Base-by-base conservation (phyloP, 2,797 vertebrate genomes). In the Anas capensis region DNA sequence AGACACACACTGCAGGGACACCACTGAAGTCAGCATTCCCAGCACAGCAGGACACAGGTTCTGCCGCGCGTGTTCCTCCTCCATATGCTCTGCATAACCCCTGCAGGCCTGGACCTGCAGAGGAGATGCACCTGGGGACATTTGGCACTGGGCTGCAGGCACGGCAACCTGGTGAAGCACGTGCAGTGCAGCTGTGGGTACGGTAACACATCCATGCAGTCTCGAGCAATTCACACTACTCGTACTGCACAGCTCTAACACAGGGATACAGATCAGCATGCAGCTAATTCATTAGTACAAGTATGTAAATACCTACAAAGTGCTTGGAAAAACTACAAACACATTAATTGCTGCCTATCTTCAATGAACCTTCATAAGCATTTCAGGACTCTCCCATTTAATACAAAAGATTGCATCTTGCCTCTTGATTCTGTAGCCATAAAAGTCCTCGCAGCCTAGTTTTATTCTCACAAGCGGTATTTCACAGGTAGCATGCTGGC, bases 31-130 rank as follows among this genome's bases (percentile, higher is more conserved):
- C 56, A 27, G 51, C 8, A 66, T 80, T 62, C 34, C 29, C 48
- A 6, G 38, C 34, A 70, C 38, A 86, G 58, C 3, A 51, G 56
- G 29, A 77, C 51, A n/a, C 18, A 42, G 54, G 29, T 33, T 31
- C 62, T 58, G 23, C 3, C 44, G 24, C 1, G 0, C 13, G 8
- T 0, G 0, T n/a, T 79, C 40, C 36, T 85, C n/a, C 58, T 73
- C 33, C 14, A 15, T 44, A 36, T 0, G 0, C 23, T 79, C 54
- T 77, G 40, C 34, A 49, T 72, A 85, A 40, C 3, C 9, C 14
- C 75, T 5, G 1, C 34, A 66, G 58, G 46, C 33, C 75, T 73
- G 34, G 38, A 21, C 18, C 34, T 64, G 38, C 53, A 36, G 34
- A 46, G 29, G 54, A 68, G n/a, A 49, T 34, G 0, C 11, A 36